Conservation (phyloP, 2,113 vertebrate genomes). For the Paedocypris sp. region DNA sequence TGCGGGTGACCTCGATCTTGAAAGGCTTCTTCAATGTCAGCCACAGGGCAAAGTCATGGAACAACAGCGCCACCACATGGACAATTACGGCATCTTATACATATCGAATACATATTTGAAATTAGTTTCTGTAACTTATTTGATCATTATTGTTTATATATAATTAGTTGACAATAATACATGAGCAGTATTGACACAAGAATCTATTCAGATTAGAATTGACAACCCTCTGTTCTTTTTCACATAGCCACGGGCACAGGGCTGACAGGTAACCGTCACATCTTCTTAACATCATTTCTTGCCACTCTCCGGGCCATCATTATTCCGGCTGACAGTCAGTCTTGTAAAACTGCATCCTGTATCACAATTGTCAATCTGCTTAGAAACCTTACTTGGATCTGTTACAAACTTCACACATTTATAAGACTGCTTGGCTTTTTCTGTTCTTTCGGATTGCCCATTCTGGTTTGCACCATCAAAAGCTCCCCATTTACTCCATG, state of each 20-base stretch:
- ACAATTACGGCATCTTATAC: neutral
- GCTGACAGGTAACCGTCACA: conserved; percentile 83
- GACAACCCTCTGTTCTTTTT: conserved; percentile 61
- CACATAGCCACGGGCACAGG: conserved; percentile 92
- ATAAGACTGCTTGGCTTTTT: too few relatives aligned
- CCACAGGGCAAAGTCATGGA: neutral
- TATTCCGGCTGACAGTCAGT: conserved; percentile 3
- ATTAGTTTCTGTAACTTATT: too few relatives aligned
- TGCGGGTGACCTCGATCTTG: conserved; percentile 3
- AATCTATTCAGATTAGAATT: neutral
- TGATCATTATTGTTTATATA: too few relatives aligned
- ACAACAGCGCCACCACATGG: conserved; percentile 38
- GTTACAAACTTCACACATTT: too few relatives aligned
- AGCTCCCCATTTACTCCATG: too few relatives aligned
- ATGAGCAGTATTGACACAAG: neutral
- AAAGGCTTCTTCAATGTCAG: conserved; percentile 4
- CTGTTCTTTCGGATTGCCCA: too few relatives aligned
- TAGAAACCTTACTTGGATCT: too few relatives aligned
- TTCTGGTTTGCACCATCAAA: too few relatives aligned
- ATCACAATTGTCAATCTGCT: too few relatives aligned
- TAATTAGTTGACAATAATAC: neutral
- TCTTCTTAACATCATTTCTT: conserved; percentile 2
- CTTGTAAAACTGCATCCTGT: too few relatives aligned
- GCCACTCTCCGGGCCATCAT: neutral
- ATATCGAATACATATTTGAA: too few relatives aligned